Conservation (phyloP, 2,113 vertebrate species). For the Rhabdomys dilectus region DNA sequence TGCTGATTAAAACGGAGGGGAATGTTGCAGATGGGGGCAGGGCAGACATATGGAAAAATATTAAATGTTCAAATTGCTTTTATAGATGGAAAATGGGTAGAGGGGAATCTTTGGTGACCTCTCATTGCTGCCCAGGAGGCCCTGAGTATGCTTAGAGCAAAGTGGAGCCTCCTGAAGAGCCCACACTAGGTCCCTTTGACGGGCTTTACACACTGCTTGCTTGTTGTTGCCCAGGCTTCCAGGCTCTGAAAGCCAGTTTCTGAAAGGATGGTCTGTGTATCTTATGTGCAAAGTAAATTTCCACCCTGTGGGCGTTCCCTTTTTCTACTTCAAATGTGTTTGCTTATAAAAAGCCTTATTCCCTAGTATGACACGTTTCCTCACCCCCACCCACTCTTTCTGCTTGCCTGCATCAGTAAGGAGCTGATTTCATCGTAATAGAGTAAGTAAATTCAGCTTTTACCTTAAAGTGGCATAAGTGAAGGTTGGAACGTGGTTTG, state of each 20-base stretch:
- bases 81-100: not conserved
- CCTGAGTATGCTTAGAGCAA: not conserved
- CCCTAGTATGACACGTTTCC: not conserved
- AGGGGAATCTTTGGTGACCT: not conserved
- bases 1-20: not conserved
- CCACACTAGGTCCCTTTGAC: not conserved
- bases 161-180: not conserved
- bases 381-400: not conserved
- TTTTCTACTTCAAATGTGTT: conserved; percentile 2
- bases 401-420: not conserved
- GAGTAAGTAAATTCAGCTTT: conserved; percentile 55
- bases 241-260: not conserved
- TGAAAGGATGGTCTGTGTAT: conserved; percentile 49
- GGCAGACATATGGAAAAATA: conserved; percentile 25
- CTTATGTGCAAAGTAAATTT: not conserved
- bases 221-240: not conserved
- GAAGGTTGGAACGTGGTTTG: conserved; percentile 39
- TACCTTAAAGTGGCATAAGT: conserved; percentile 8
- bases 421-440: conserved; percentile 49
- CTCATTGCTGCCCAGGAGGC: not conserved
- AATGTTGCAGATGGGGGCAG: not conserved
- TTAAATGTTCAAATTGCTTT: conserved; percentile 2
- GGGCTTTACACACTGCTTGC: not conserved
- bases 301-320: conserved; percentile 16
- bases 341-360: conserved; percentile 18